These are phyloP conservation scores for Drosophila suzukii DNA, from an alignment of 1,140 invertebrate genomes.

Conservation along the genomic window DNA sequence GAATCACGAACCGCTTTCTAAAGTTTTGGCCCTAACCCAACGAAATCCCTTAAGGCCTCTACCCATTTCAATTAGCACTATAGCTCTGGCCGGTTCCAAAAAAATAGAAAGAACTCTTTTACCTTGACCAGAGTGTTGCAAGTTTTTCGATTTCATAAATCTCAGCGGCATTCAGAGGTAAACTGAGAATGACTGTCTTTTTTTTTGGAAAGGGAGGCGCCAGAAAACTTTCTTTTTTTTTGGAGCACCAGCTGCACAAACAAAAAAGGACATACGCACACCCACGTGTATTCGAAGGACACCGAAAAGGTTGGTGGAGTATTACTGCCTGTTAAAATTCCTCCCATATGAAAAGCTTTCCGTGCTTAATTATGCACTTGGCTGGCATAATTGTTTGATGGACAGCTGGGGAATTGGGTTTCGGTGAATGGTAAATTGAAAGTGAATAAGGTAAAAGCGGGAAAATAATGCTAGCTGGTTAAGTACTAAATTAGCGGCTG, in stretches of 20 bases:
- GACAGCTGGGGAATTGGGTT: constrained; percentile 29
- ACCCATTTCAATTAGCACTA: constrained; percentile 46
- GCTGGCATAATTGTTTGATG: constrained; percentile 35
- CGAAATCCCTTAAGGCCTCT: constrained; percentile 2
- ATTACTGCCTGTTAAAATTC: constrained; percentile 27
- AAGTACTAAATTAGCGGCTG: constrained; percentile 42
- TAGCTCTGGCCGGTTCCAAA: constrained; percentile 2
- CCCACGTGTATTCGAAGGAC: constrained; percentile 4
- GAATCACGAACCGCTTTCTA: constrained; percentile 20
- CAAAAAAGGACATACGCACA: constrained; percentile 13
- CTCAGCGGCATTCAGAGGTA: constrained; percentile 18
- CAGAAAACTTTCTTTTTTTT: constrained; percentile 46
- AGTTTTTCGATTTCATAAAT: constrained; percentile 70
- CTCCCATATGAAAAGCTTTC: not conserved
- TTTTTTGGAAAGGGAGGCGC: constrained; percentile 46
- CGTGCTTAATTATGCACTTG: constrained; percentile 26
- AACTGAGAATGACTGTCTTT: constrained; percentile 46
- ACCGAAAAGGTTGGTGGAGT: not conserved
- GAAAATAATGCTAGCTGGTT: constrained; percentile 42
- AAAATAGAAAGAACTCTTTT: constrained; percentile 26
- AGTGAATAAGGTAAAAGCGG: constrained; percentile 12
- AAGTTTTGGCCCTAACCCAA: constrained; percentile 22
- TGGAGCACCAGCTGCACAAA: constrained; percentile 38
- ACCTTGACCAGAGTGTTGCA: constrained; percentile 31
- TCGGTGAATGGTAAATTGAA: constrained; percentile 9